Evolutionary conservation across 2,888 invertebrate species (phyloP).

Genomic region (Miltochrista miniata): DNA sequence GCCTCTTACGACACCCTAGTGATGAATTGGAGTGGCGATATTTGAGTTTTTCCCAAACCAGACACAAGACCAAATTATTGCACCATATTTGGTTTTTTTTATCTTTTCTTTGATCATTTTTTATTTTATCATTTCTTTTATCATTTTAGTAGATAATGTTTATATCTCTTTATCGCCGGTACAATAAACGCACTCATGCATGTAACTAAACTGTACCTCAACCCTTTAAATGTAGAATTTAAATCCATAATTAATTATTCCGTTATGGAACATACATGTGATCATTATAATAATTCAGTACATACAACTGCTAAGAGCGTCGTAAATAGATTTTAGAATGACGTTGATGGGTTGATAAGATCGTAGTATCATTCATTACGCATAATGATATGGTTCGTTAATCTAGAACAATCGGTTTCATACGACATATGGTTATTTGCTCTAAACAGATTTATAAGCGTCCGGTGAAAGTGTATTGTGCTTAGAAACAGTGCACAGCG

Average conservation of each 20-base stretch:
- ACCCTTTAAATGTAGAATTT: too few relatives aligned
- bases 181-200: too few relatives aligned
- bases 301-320: constrained; percentile 39
- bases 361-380: constrained; percentile 72
- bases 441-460: constrained; percentile 54
- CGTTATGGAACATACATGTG: constrained; percentile 8
- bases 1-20: too few relatives aligned
- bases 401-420: constrained; percentile 74
- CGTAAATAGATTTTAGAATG: constrained; percentile 70
- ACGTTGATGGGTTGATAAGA: constrained; percentile 75
- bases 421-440: constrained; percentile 56
- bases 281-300: constrained; percentile 32
- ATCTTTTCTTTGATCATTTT: too few relatives aligned
- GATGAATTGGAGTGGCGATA: too few relatives aligned
- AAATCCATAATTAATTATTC: background rate
- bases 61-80: too few relatives aligned
- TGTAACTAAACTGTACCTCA: background rate
- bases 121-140: too few relatives aligned
- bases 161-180: too few relatives aligned
- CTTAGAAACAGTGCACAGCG: too few relatives aligned
- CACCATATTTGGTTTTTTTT: too few relatives aligned
- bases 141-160: too few relatives aligned
- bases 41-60: too few relatives aligned
- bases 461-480: constrained; percentile 43
- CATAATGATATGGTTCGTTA: constrained; percentile 80